Base-by-base conservation (phyloP, 2,888 invertebrate genomes). In the Mimumesa dahlbomi region DNA sequence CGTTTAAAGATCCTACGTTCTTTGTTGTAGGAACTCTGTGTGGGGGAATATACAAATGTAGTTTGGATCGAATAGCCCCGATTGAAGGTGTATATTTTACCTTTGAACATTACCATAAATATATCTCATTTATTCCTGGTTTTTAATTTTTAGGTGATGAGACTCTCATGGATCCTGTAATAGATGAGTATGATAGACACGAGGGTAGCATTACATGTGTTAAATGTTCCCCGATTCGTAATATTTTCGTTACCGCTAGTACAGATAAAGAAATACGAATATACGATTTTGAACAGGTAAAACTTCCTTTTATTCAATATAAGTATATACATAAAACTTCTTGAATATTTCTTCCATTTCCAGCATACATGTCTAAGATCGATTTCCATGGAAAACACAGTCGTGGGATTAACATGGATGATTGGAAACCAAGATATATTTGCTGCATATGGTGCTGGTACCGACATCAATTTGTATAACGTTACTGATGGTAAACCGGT, bases 1-100 rank as follows among this genome's bases (percentile, higher is more conserved):
- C 87, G 2, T 68, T 70, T 2, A 83, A 80, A 45, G 82, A 86
- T 53, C 70, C 83, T 0, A 75, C 73, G 19, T 69, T 86, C 40
- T 87, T 89, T 52, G 64, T 89, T 48, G 87, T 85, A n/a, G 89
- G 89, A 2, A 89, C 89, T 31, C 69, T 87, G 11, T 89, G 88
- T 21, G 89, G 89, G 46, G 88, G 89, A 22, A 73, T 89, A 46
- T 89, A 89, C 34, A 88, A 88, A 62, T 89, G 89, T 61, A 86
- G 81, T 42, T 70, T 85, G 18, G 85, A 88, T 61, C 79, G 78
- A 5, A 69, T 79, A 0, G 73, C 64, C 22, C 69, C 85, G 6
- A 77, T 89, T 21, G 84, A 85, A 80, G 85, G 87, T 81, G 7
- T 7, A 19, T 19, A 29, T n/a, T 16, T n/a, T n/a, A n/a, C n/a